phyloP scores from a whole-genome alignment of 92 coral and sea anemone genomes.

The Epizoanthus fatuus region DNA sequence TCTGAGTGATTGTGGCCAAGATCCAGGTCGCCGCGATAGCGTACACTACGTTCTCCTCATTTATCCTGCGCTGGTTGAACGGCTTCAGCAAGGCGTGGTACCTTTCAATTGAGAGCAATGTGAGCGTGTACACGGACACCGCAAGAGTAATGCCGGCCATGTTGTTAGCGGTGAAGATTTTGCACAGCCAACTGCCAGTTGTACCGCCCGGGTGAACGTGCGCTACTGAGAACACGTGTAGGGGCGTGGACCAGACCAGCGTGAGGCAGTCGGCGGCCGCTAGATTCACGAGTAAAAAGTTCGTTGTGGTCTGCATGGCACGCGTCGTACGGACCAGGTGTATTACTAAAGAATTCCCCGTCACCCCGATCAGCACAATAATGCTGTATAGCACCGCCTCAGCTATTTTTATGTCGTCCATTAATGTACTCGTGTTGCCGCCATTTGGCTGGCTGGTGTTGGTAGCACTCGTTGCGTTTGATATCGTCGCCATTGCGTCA shows the following conservation, averaged over 20 bases:
- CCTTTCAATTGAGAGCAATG: constrained; percentile 80
- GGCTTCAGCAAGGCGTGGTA: constrained; percentile 82
- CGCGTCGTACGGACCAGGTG: constrained; percentile 27
- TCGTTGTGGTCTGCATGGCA: constrained; percentile 26
- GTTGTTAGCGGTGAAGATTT: constrained; percentile 75
- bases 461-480: background rate
- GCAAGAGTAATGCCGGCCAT: constrained; percentile 75
- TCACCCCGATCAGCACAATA: constrained; percentile 14
- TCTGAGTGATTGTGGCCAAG: constrained; percentile 64
- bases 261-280: constrained; percentile 40
- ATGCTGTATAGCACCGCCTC: constrained; percentile 22
- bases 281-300: constrained; percentile 24
- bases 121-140: constrained; percentile 76
- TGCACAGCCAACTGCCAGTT: constrained; percentile 36
- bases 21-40: constrained; percentile 71
- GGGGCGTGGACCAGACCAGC: constrained; percentile 24
- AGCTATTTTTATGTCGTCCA: background rate
- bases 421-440: background rate
- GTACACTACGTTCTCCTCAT: constrained; percentile 62
- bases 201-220: constrained; percentile 14
- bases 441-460: background rate
- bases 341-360: constrained; percentile 24
- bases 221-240: constrained; percentile 20
- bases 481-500: background rate
- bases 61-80: constrained; percentile 60